Evolutionary conservation across 1,140 invertebrate species (phyloP), one percentile per base, ranked within the genome.

Genomic region (Microplitis demolitor): DNA sequence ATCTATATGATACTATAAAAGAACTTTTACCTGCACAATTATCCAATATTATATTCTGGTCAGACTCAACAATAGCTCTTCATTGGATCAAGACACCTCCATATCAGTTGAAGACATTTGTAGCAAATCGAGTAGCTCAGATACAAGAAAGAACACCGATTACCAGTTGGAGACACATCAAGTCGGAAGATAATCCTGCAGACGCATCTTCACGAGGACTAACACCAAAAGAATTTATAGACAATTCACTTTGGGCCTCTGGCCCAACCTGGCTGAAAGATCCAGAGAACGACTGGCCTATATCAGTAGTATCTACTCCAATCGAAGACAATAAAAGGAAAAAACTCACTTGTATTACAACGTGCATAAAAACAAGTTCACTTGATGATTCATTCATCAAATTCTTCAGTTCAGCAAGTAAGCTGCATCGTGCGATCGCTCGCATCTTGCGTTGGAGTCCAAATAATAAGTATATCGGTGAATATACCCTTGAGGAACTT

Each of bases 201-300:
- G 79, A 81, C 68, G 71, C 24, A 11, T 72, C 56, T 4, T 76
- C 75, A 0, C 11, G 80, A 34, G 79, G 80, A 5, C 1, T 74
- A 37, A 16, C 60, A 1, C 60, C 78, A 6, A 3, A 4, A 1
- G 58, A 77, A 50, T 50, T 80, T 5, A 0, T 37, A 11, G 2
- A 67, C 35, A 53, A 77, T 70, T 8, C 50, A 9, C 60, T 79
- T 11, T 79, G 79, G 79, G 75, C 69, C 71, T 8, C 8, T 9
- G 79, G 78, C 0, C 78, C 77, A 45, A 0, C 4, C 1, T 80
- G 73, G 66, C 58, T 77, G 3, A 8, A 9, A 13, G 2, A 39
- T 34, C 39, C 3, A 37, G 24, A 53, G 16, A 53, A 8, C 16
- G 4, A 51, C 24, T 70, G 34, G 58, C 58, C 69, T 3, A 51